Evolutionary conservation across 2,888 invertebrate genomes (phyloP).

Genomic region (Chloroclysta siterata): DNA sequence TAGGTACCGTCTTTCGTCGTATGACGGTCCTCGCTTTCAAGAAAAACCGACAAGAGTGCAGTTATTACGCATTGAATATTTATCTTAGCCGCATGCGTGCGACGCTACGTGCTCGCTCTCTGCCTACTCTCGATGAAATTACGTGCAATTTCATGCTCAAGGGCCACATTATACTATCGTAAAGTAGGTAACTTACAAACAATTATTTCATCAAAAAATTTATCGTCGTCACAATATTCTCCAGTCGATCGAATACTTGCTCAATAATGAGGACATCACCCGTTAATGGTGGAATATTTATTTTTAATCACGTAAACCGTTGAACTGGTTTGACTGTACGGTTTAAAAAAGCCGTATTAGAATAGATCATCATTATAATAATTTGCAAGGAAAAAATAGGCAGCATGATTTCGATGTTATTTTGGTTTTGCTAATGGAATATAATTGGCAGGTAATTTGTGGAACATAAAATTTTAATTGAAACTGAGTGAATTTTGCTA

Average conservation of each 20-base stretch:
- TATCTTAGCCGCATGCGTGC: conserved; percentile 52
- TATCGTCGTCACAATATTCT: conserved; percentile 54
- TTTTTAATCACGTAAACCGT: conserved; percentile 11
- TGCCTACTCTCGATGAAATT: conserved; percentile 60
- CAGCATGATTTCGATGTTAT: conserved; percentile 51
- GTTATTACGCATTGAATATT: conserved; percentile 62
- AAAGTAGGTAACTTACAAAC: conserved; percentile 65
- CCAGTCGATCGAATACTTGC: conserved; percentile 32
- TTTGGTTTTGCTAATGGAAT: conserved; percentile 68
- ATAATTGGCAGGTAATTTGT: conserved; percentile 80
- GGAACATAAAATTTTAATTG: conserved; percentile 79
- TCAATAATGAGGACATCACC: conserved; percentile 24
- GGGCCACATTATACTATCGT: conserved; percentile 69
- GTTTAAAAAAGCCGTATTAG: conserved; percentile 33
- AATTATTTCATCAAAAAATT: conserved; percentile 71
- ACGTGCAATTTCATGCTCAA: conserved; percentile 72
- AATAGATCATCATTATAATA: conserved; percentile 44
- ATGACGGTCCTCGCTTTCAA: conserved; percentile 24
- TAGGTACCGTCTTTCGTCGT: neutral
- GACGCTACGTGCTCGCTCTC: conserved; percentile 33
- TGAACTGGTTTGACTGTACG: conserved; percentile 6
- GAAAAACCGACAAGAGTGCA: conserved; percentile 40
- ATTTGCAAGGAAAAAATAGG: conserved; percentile 47
- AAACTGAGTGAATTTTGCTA: conserved; percentile 71
- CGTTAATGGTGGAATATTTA: conserved; percentile 7